Evolutionary conservation across 2,797 vertebrate species (phyloP).

Genomic region (Tachyglossus aculeatus): DNA sequence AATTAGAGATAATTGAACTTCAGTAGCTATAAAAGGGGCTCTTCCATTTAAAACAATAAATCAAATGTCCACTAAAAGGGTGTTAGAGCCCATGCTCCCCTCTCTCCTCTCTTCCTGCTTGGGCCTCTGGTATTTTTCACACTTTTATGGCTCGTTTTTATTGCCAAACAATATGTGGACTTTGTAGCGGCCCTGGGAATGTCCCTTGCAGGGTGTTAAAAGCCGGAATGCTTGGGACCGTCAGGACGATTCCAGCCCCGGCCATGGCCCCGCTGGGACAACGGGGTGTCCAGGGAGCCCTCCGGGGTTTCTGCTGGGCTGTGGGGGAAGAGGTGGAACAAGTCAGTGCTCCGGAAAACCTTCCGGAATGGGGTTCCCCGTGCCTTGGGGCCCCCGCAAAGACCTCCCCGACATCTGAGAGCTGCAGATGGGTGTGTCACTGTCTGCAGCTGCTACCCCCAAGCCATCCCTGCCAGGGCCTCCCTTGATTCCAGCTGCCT

Average conservation of each 20-base stretch:
- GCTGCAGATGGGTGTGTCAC: too few species aligned
- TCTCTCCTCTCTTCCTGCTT: conserved; percentile 64
- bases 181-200: conserved; percentile 68
- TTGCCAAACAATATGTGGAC: conserved; percentile 70
- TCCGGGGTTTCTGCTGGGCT: background rate
- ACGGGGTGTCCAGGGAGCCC: conserved; percentile 62
- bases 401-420: too few species aligned
- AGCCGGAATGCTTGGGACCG: conserved; percentile 60
- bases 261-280: conserved; percentile 35
- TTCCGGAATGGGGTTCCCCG: conserved; percentile 19
- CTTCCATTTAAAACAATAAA: conserved; percentile 75
- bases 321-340: background rate
- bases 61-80: conserved; percentile 78
- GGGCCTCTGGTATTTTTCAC: conserved; percentile 72
- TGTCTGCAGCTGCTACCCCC: too few species aligned
- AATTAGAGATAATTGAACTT: conserved; percentile 82
- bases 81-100: conserved; percentile 58
- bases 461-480: too few species aligned
- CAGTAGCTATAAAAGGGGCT: conserved; percentile 77
- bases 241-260: conserved; percentile 67
- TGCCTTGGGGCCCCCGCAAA: background rate
- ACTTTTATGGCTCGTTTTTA: conserved; percentile 77
- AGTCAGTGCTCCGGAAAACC: conserved; percentile 13
- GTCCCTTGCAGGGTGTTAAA: conserved; percentile 66
- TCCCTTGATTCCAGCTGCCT: too few species aligned